A percentile compares a stretch with the other conserved stretches of the same genome.
phyloP scores from a whole-genome alignment of 2,113 vertebrate species.

The Onychostruthus taczanowskii region DNA sequence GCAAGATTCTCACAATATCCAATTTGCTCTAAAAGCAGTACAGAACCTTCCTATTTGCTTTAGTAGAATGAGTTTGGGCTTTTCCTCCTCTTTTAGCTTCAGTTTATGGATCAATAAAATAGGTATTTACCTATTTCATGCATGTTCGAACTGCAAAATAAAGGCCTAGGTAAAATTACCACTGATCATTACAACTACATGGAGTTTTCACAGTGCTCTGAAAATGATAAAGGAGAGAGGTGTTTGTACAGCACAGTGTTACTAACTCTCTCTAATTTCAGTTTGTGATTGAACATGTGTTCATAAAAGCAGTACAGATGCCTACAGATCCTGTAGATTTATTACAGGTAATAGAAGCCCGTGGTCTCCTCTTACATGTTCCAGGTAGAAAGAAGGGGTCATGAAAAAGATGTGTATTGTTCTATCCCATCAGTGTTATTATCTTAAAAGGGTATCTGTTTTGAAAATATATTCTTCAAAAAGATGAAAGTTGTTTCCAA shows the following conservation, averaged over 20 bases:
- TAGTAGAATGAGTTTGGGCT: background rate
- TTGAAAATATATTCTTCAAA: background rate
- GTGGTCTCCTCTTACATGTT: background rate
- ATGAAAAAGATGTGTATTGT: background rate
- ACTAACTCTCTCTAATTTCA: background rate
- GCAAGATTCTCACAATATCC: background rate
- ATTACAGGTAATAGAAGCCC: background rate
- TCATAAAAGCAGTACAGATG: background rate
- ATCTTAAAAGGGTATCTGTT: background rate
- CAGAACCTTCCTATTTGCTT: background rate
- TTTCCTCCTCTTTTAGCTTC: background rate
- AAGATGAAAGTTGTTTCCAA: background rate
- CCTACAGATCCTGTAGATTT: background rate
- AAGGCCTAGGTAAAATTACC: background rate
- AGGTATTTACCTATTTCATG: background rate
- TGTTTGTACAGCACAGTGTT: background rate
- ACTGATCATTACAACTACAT: background rate
- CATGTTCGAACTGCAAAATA: background rate
- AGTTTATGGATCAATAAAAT: background rate
- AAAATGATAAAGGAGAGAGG: background rate
- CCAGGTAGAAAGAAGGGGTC: background rate
- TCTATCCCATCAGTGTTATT: background rate
- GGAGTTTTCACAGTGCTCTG: background rate
- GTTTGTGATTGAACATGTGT: background rate
- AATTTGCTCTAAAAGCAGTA: background rate